These are phyloP conservation scores for Myotis lucifugus DNA, from an alignment of 2,113 vertebrate species.

Conservation along the genomic window DNA sequence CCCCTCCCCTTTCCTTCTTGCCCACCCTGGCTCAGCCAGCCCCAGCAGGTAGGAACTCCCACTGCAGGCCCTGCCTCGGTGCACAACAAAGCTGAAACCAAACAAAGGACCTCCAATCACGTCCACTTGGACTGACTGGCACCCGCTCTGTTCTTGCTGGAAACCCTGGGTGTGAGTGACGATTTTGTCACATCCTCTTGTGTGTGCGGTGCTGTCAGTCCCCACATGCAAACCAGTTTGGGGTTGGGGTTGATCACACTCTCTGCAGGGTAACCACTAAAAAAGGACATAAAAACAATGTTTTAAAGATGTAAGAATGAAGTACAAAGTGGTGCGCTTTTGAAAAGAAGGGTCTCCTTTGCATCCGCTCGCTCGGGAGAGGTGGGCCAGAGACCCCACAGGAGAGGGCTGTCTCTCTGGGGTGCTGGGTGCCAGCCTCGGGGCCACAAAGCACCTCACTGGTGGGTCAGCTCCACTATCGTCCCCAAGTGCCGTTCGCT, in stretches of 20 bases:
- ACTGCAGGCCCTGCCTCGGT: not conserved
- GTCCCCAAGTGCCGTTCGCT: not conserved
- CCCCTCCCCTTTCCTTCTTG: fast-evolving
- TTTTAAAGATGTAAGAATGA: not conserved
- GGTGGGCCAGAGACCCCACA: not conserved
- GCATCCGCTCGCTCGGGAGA: not conserved
- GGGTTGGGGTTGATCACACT: not conserved
- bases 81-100: not conserved
- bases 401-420: not conserved
- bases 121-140: not conserved
- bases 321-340: not conserved
- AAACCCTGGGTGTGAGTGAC: not conserved
- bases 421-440: too few relatives aligned
- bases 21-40: too few relatives aligned
- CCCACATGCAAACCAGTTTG: not conserved
- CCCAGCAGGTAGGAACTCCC: too few relatives aligned
- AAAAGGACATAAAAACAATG: not conserved
- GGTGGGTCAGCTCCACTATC: not conserved
- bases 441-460: not conserved
- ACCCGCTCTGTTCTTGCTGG: not conserved
- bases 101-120: not conserved
- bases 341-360: not conserved
- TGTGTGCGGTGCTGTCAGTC: not conserved
- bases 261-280: not conserved
- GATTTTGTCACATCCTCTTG: not conserved